Base-by-base conservation (phyloP, 2,113 vertebrate species). In the Cavia aperea region DNA sequence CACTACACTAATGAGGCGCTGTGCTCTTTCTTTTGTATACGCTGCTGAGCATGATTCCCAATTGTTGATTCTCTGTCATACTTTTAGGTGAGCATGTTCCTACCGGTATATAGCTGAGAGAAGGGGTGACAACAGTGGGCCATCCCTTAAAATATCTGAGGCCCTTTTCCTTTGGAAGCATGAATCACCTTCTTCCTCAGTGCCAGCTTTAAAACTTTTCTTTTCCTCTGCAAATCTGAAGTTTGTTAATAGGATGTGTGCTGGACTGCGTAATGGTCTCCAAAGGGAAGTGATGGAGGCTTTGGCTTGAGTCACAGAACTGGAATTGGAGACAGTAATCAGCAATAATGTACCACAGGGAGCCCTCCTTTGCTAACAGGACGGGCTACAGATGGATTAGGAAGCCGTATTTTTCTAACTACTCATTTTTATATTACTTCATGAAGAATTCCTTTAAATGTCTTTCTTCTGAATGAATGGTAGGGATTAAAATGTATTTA, bases 231-330 rank as follows among this genome's bases (percentile, higher is more conserved):
- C 36, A 0, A 49, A 92, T 85, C 72, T 86, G 26, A 72, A 83
- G 88, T 96, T 95, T 95, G 95, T 95, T 87, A 90, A 90, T 78
- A 93, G 93, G 89, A 96, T 68, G 33, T 15, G 43, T 72, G 39
- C 73, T 88, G 79, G 46, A 39, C 49, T 51, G 49, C 31, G 89
- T 49, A 13, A 85, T 60, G 78, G 43, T 10, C 63, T 92, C 81
- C 81, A 31, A 95, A 66, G 78, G 95, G 93, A 96, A 96, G 81
- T 93, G 96, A 95, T 36, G 7, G 18, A 33, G 39, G n/a, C 49
- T 62, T 10, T 5, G 58, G 62, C 58, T 65, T 43, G 88, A 94
- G 88, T 91, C 91, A 93, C 26, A 81, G 66, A 39, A 70, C 36
- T 65, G 3, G 60, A 85, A 31, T 7, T 87, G 7, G 46, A 93